These are phyloP conservation scores for Solenopsis invicta DNA, from an alignment of 1,140 invertebrate genomes.

Conservation along the genomic window DNA sequence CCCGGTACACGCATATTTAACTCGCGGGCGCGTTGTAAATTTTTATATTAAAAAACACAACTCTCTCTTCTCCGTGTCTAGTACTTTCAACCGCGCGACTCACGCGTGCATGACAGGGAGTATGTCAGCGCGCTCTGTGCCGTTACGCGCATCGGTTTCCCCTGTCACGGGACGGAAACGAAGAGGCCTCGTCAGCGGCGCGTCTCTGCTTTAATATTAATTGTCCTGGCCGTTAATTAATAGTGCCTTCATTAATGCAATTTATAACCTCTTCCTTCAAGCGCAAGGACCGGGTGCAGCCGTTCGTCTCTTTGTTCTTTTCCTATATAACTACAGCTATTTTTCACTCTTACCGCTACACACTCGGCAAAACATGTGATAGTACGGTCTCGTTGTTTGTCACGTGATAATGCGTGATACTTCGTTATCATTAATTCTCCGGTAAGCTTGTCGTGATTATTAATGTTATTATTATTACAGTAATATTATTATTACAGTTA, in stretches of 20 bases:
- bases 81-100: conserved; percentile 1
- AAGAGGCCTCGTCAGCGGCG: conserved; percentile 52
- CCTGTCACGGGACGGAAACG: conserved; percentile 52
- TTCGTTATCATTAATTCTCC: neutral
- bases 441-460: neutral
- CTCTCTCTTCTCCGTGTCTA: neutral
- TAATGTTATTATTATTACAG: neutral
- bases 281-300: neutral
- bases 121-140: conserved; percentile 8
- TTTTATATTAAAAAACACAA: conserved; percentile 54
- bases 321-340: conserved; percentile 24
- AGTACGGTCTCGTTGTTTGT: conserved; percentile 1
- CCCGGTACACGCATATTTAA: conserved; percentile 24
- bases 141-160: conserved; percentile 55
- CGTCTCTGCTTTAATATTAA: conserved; percentile 70
- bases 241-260: conserved; percentile 72
- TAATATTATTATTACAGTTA: neutral
- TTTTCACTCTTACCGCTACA: conserved; percentile 37
- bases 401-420: conserved; percentile 1
- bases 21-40: conserved; percentile 21
- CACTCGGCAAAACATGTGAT: conserved; percentile 23
- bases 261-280: conserved; percentile 57
- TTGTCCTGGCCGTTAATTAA: conserved; percentile 67
- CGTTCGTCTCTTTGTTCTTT: conserved; percentile 34
- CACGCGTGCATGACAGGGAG: conserved; percentile 14